Evolutionary conservation across 2,113 vertebrate genomes (phyloP), one percentile per base, ranked within the genome.

Genomic region (Eurystomus gularis): DNA sequence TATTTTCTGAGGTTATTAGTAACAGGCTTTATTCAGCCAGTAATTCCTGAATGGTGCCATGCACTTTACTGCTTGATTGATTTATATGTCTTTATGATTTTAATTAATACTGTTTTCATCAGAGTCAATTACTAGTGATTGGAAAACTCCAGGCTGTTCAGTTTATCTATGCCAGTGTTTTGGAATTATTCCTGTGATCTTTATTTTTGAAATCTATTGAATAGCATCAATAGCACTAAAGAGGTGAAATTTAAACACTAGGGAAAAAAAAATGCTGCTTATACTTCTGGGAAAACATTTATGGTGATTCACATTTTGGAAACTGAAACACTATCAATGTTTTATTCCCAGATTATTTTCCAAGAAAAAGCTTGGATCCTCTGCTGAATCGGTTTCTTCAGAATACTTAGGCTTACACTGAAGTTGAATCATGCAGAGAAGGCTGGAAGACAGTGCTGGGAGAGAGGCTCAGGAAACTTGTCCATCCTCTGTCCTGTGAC

Each of bases 281-380:
- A 85, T 93, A 82, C 57, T 96, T 95, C 65, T 97, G 80, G 89
- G 76, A 95, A 84, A 95, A 66, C 33, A 82, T 91, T 93, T 89
- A 39, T 61, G 37, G 62, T 95, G 64, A 96, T 82, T 96, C 95
- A 97, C 75, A 40, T 87, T 93, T 96, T 96, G 96, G 95, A 97
- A 75, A 79, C 68, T 51, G 60, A 94, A 96, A 84, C 70, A 42
- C 57, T 93, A 86, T 70, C 83, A 88, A 54, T 77, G 69, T 64
- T 94, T 79, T 94, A 93, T 93, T 96, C 89, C 88, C 76, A 65
- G 42, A 52, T 91, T 88, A 95, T 94, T 92, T 96, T 96, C 95
- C 93, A 94, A 92, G 96, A 94, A 96, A 95, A 93, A 93, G 39
- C 73, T 93, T 91, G 70, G 76, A 83, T 94, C 70, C 93, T 57